Evolutionary conservation across 2,888 invertebrate species (phyloP).

Genomic region (Amiota minor): DNA sequence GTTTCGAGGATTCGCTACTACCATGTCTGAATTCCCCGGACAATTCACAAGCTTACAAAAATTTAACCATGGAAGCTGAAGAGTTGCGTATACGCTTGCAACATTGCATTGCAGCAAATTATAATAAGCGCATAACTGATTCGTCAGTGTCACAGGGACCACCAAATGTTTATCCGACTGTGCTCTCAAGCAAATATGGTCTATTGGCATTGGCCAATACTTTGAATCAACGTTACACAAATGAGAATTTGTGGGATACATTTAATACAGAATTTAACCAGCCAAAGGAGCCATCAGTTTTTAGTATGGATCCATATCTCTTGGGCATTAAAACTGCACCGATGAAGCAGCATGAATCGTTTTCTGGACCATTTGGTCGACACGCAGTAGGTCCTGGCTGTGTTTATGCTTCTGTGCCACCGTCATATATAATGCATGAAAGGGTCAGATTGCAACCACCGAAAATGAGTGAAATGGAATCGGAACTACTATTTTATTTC

Average conservation of each 20-base stretch:
- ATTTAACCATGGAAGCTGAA: constrained; percentile 1
- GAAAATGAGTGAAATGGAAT: constrained; percentile 49
- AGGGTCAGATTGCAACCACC: constrained; percentile 41
- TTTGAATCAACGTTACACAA: background rate
- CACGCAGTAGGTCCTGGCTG: constrained; percentile 38
- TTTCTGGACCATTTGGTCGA: constrained; percentile 38
- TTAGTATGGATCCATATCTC: background rate
- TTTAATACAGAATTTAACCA: too few relatives aligned
- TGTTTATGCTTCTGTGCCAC: constrained; percentile 33
- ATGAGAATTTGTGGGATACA: background rate
- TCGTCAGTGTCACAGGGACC: background rate
- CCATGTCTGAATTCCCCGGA: background rate
- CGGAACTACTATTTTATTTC: constrained; percentile 50
- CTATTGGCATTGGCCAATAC: background rate
- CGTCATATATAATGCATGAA: constrained; percentile 19
- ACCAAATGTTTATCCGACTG: background rate
- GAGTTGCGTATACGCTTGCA: constrained; percentile 6
- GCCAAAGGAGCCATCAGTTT: background rate
- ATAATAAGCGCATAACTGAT: background rate
- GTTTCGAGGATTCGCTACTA: background rate
- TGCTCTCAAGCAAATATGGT: background rate
- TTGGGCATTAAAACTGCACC: background rate
- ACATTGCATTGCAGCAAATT: background rate
- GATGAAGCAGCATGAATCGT: constrained; percentile 23
- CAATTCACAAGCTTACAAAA: background rate